Percentiles rank a stretch among this genome's conserved stretches.
Evolutionary conservation across 2,113 vertebrate species (phyloP).

Genomic region (Panurus biarmicus): DNA sequence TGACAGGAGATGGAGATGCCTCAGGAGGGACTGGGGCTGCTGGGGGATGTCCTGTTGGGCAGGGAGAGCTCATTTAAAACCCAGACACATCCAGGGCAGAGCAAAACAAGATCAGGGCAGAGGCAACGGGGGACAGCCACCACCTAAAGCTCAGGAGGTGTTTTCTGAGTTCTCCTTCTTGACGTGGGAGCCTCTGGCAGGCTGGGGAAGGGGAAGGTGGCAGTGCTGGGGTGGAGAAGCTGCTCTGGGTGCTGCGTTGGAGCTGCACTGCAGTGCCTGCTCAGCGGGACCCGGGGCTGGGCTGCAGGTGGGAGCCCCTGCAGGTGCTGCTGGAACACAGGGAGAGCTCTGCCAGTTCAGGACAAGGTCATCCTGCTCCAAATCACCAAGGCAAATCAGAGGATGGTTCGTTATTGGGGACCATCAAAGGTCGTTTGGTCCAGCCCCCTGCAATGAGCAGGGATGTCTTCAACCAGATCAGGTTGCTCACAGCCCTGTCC

Average conservation of each 20-base stretch:
- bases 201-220: neutral
- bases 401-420: neutral
- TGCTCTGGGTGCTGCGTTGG: neutral
- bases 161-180: neutral
- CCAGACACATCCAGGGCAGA: neutral
- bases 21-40: neutral
- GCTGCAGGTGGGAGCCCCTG: neutral
- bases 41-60: neutral
- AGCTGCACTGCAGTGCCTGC: neutral
- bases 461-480: neutral
- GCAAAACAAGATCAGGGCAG: too few relatives aligned
- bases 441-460: neutral
- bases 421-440: neutral
- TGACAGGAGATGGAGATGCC: neutral
- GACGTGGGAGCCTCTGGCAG: neutral
- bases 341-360: neutral
- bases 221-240: neutral
- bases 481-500: neutral
- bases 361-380: neutral
- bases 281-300: neutral
- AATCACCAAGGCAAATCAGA: neutral
- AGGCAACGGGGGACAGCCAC: fast-evolving
- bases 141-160: neutral
- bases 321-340: neutral
- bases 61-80: neutral